These are phyloP conservation scores for Lysiphlebus fabarum DNA, from an alignment of 1,140 invertebrate genomes.

Conservation along the genomic window DNA sequence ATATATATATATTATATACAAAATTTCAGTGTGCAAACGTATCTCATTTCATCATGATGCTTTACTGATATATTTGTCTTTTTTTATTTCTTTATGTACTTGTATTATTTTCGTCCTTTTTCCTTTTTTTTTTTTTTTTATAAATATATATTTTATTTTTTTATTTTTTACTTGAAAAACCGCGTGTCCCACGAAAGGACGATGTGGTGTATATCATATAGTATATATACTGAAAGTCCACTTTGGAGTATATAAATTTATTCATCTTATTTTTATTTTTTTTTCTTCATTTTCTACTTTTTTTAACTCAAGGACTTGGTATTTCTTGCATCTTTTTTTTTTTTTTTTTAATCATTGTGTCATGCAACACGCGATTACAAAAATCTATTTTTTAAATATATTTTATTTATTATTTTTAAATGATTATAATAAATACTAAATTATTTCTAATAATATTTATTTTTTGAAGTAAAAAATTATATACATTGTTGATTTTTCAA, in stretches of 20 bases:
- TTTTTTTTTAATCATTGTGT: conserved; percentile 1
- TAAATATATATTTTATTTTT: not conserved
- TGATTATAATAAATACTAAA: too few relatives aligned
- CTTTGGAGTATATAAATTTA: conserved; percentile 4
- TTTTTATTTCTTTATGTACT: conserved; percentile 15
- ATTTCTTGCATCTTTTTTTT: conserved; percentile 9
- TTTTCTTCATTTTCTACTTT: conserved; percentile 7
- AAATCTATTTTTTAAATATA: too few relatives aligned
- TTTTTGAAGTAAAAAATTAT: too few relatives aligned
- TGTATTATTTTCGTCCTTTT: conserved; percentile 19
- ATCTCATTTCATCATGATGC: not conserved
- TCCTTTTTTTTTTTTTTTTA: conserved; percentile 14
- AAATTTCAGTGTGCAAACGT: not conserved
- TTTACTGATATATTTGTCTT: conserved; percentile 19
- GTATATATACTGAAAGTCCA: conserved; percentile 13
- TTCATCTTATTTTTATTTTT: conserved; percentile 10
- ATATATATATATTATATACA: too few relatives aligned
- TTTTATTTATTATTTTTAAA: too few relatives aligned
- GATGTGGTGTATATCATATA: too few relatives aligned
- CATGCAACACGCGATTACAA: conserved; percentile 16
- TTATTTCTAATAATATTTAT: too few relatives aligned
- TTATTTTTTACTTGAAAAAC: conserved; percentile 9
- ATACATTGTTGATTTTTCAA: too few relatives aligned
- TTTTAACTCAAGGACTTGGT: conserved; percentile 21
- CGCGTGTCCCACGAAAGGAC: conserved; percentile 23